These are phyloP conservation scores for Atta colombica DNA, from an alignment of 1,140 invertebrate species.

Conservation along the genomic window DNA sequence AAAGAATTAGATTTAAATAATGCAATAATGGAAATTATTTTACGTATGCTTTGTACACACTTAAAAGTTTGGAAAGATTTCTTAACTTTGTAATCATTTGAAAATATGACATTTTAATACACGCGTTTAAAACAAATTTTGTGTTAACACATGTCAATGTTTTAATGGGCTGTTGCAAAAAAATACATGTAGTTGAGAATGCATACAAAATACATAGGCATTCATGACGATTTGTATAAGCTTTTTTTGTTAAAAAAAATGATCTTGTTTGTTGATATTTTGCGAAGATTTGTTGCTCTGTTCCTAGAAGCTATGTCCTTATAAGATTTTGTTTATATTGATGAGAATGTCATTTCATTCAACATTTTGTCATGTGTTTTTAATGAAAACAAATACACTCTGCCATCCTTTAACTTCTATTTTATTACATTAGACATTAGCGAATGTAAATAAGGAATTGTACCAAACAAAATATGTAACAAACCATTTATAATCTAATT, in stretches of 20 bases:
- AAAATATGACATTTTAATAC: slow-evolving; percentile 46
- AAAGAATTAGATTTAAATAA: slow-evolving; percentile 28
- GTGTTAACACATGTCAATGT: slow-evolving; percentile 4
- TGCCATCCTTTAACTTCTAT: neutral
- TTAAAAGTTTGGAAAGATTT: neutral
- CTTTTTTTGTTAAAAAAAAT: slow-evolving; percentile 15
- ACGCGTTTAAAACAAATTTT: slow-evolving; percentile 29
- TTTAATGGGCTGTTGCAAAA: slow-evolving; percentile 13
- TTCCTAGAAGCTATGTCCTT: neutral
- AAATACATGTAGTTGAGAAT: slow-evolving; percentile 6
- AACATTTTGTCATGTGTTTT: slow-evolving; percentile 8
- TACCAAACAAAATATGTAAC: slow-evolving; percentile 41
- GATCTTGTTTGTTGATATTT: slow-evolving; percentile 29
- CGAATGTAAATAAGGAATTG: slow-evolving; percentile 27
- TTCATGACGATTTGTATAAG: slow-evolving; percentile 9
- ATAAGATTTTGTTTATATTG: slow-evolving; percentile 1
- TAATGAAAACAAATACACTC: slow-evolving; percentile 4
- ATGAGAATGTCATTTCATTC: neutral
- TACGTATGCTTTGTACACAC: neutral
- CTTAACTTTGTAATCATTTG: slow-evolving; percentile 20
- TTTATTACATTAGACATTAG: slow-evolving; percentile 21
- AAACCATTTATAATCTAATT: slow-evolving; percentile 2
- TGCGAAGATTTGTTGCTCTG: slow-evolving; percentile 5
- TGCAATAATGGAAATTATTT: slow-evolving; percentile 31
- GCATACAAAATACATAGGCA: neutral